These are phyloP conservation scores for Microtus oregoni DNA, from an alignment of 2,113 vertebrate genomes.

Conservation along the genomic window DNA sequence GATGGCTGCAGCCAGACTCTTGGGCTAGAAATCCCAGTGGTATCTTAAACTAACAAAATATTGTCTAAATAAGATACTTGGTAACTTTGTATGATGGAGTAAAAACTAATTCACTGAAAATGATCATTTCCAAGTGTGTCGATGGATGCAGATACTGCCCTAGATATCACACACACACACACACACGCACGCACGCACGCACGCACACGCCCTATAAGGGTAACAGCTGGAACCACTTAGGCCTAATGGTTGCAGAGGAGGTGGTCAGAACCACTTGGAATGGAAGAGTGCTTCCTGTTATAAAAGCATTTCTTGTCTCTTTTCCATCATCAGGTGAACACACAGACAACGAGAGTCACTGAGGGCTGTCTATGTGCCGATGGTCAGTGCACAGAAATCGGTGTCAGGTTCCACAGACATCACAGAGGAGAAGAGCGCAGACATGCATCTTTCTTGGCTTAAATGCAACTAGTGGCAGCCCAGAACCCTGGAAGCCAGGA, in stretches of 20 bases:
- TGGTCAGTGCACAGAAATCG: background rate
- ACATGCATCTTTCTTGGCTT: background rate
- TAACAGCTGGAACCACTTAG: slow-evolving; percentile 64
- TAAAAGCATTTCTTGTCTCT: background rate
- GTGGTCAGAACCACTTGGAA: background rate
- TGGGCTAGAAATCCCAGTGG: background rate
- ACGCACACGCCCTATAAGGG: background rate
- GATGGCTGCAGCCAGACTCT: background rate
- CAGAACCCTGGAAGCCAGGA: background rate
- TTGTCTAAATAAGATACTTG: background rate
- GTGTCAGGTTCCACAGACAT: background rate
- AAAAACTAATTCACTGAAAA: slow-evolving; percentile 1
- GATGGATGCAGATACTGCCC: background rate
- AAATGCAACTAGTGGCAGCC: background rate
- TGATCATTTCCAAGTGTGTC: background rate
- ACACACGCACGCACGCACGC: background rate
- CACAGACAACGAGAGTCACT: background rate
- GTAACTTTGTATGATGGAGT: background rate
- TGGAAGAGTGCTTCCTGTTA: background rate
- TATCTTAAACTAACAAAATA: background rate
- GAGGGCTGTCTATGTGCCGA: background rate
- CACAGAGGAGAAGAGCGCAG: background rate
- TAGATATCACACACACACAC: background rate
- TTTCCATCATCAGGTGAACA: background rate
- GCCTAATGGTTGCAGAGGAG: slow-evolving; percentile 3